Percentiles rank a stretch among this genome's conserved stretches.
These are phyloP conservation scores for Perodicticus potto DNA, from an alignment of 2,797 vertebrate genomes.

Conservation along the genomic window DNA sequence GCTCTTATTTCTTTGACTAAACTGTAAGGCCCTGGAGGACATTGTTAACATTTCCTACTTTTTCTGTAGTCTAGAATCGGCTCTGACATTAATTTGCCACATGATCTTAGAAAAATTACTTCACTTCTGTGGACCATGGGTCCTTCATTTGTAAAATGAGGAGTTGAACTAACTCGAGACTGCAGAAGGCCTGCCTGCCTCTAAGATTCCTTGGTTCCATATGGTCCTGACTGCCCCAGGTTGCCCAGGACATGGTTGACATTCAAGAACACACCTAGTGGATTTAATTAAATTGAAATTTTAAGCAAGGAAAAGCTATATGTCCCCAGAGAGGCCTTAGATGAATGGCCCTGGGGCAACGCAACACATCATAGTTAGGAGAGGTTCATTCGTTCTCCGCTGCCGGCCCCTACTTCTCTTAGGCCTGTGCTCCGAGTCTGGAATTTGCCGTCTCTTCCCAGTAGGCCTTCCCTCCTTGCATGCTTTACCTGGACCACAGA, in stretches of 20 bases:
- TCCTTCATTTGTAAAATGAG: slow-evolving; percentile 69
- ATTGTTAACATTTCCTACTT: not conserved
- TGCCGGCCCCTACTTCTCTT: not conserved
- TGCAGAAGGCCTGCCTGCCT: slow-evolving; percentile 45
- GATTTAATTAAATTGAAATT: slow-evolving; percentile 80
- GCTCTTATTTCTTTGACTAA: slow-evolving; percentile 31
- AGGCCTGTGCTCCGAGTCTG: not conserved
- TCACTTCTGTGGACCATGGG: slow-evolving; percentile 48
- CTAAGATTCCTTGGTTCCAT: slow-evolving; percentile 66
- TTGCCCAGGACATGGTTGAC: slow-evolving; percentile 70
- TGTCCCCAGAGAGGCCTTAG: slow-evolving; percentile 71
- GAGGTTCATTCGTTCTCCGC: slow-evolving; percentile 16
- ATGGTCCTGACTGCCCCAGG: slow-evolving; percentile 54
- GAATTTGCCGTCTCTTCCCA: slow-evolving; percentile 47
- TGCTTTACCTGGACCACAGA: slow-evolving; percentile 27
- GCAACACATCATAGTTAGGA: slow-evolving; percentile 37
- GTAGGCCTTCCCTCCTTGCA: not conserved
- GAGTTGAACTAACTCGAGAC: slow-evolving; percentile 20
- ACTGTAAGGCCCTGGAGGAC: not conserved
- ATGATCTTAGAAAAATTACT: slow-evolving; percentile 56
- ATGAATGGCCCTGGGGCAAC: slow-evolving; percentile 48
- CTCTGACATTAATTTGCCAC: slow-evolving; percentile 66
- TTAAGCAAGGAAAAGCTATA: slow-evolving; percentile 78
- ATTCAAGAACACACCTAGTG: slow-evolving; percentile 80
- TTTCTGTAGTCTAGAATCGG: slow-evolving; percentile 48